A percentile compares a stretch with the other conserved stretches of the same genome.
Conservation (phyloP, 2,888 invertebrate genomes). For the Lycaena phlaeas region DNA sequence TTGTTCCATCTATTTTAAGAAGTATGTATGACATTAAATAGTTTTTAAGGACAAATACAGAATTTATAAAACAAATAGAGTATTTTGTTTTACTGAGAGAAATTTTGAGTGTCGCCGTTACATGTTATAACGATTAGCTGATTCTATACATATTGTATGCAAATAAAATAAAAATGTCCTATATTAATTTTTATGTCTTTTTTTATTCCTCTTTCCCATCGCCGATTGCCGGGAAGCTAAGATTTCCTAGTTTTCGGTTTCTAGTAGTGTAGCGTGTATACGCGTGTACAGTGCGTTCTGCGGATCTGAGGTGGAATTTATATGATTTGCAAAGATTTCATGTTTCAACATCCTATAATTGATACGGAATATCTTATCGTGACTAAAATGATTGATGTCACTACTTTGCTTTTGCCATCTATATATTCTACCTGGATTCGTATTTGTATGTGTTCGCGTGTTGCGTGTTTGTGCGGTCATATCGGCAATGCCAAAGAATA, state of each 20-base stretch:
- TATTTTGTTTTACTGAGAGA: background rate
- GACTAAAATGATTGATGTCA: too few species aligned
- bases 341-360: too few species aligned
- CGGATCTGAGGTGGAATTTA: background rate
- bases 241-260: slow-evolving; percentile 11
- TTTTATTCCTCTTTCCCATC: background rate
- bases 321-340: background rate
- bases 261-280: too few species aligned
- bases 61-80: background rate
- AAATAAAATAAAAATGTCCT: slow-evolving; percentile 14
- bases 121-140: too few species aligned
- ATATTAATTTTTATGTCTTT: slow-evolving; percentile 2
- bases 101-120: background rate
- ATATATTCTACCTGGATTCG: background rate
- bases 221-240: slow-evolving; percentile 15
- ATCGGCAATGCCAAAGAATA: slow-evolving; percentile 14
- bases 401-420: background rate
- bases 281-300: background rate
- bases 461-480: slow-evolving; percentile 11
- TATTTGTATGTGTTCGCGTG: slow-evolving; percentile 10
- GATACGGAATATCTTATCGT: too few species aligned
- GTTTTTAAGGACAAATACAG: background rate
- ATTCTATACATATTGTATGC: background rate
- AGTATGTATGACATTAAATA: slow-evolving; percentile 2
- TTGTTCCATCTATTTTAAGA: slow-evolving; percentile 3